phyloP scores from a whole-genome alignment of 2,888 invertebrate species.

The Melipona beecheii region DNA sequence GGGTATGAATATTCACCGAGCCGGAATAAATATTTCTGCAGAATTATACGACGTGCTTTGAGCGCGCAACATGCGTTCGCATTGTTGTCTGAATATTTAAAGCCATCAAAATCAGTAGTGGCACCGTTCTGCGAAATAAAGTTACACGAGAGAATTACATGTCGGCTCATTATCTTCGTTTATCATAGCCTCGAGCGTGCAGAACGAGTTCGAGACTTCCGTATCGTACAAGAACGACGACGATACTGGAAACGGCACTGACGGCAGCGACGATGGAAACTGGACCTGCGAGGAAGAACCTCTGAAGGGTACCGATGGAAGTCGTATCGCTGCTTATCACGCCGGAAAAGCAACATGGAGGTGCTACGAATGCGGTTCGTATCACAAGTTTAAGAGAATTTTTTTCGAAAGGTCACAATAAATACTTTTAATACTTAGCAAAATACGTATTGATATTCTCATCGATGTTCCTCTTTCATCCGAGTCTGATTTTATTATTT shows the following conservation, averaged over 20 bases:
- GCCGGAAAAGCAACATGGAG: constrained; percentile 81
- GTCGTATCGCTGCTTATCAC: constrained; percentile 82
- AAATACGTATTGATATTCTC: too few relatives aligned
- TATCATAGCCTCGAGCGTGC: constrained; percentile 80
- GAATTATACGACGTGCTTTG: background rate
- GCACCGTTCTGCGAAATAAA: background rate
- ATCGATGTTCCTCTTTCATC: too few relatives aligned
- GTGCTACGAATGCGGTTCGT: constrained; percentile 82
- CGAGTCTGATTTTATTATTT: too few relatives aligned
- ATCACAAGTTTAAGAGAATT: background rate
- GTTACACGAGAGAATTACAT: background rate
- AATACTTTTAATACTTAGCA: too few relatives aligned
- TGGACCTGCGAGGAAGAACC: constrained; percentile 82
- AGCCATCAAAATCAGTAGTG: background rate
- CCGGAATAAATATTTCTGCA: background rate
- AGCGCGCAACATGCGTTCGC: background rate
- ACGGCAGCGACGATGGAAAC: constrained; percentile 81
- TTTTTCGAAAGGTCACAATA: too few relatives aligned
- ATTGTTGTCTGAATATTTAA: background rate
- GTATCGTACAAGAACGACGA: constrained; percentile 80
- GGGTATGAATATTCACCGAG: background rate
- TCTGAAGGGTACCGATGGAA: constrained; percentile 82
- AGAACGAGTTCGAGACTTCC: constrained; percentile 83
- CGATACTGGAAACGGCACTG: constrained; percentile 80
- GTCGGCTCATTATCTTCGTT: background rate